Percentiles rank a stretch among this genome's conserved stretches.
Evolutionary conservation across 2,797 vertebrate genomes (phyloP).

Genomic region (Brotogeris chrysoptera): DNA sequence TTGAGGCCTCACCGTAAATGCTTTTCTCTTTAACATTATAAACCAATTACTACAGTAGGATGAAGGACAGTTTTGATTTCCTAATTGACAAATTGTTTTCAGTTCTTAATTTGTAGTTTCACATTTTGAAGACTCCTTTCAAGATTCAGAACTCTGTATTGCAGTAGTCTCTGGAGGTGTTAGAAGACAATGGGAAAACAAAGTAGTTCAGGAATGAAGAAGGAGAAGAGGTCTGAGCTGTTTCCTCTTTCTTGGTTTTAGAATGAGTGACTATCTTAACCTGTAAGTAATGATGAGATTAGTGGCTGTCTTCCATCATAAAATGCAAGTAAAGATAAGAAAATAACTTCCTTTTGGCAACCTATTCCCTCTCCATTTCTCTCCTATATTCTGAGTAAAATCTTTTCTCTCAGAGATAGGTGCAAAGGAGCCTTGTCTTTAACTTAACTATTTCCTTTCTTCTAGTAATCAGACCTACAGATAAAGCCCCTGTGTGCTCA

Average conservation of each 20-base stretch:
- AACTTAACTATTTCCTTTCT: neutral
- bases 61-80: neutral
- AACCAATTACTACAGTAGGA: neutral
- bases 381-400: neutral
- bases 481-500: neutral
- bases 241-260: neutral
- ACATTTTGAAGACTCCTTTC: neutral
- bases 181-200: neutral
- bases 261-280: neutral
- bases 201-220: neutral
- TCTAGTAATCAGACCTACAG: neutral
- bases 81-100: neutral
- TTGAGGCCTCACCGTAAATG: neutral
- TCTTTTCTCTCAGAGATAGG: neutral
- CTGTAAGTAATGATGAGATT: neutral
- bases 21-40: neutral
- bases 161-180: neutral
- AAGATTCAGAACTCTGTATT: neutral
- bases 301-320: neutral
- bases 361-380: neutral
- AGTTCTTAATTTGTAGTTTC: neutral
- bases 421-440: neutral
- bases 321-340: neutral
- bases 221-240: neutral
- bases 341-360: neutral